Base-by-base conservation (phyloP, 2,888 invertebrate genomes). In the Cremastobaeus sp. region DNA sequence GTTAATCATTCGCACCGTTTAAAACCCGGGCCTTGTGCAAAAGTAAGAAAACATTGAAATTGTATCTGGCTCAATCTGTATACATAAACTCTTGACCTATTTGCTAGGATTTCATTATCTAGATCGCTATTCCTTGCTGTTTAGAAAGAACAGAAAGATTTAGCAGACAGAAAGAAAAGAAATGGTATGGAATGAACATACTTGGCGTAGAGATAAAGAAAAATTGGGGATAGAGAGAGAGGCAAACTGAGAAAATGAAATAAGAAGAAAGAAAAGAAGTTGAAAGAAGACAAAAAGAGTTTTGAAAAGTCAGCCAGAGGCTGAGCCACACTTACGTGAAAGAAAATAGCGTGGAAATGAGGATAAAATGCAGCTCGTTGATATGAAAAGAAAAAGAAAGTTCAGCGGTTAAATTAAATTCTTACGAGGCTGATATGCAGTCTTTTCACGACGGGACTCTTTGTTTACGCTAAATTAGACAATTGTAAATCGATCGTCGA, bases 331-430 rank as follows among this genome's bases (percentile, higher is more conserved):
- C 85, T 86, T 86, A 85, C 85, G 85, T 86, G 85, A 84, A 84
- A 85, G 82, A 86, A 85, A 86, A 86, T 84, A 85, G 83, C 85
- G 85, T 84, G 85, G 85, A 85, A 86, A 85, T 86, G 85, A 86
- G 84, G 84, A 84, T 85, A 86, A 86, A 86, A 86, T 84, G 83
- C 85, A 84, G 85, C 86, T 81, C 83, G 81, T 84, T 83, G 78
- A 81, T 85, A 84, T 85, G 83, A 84, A 85, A 85, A 85, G 81
- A 84, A 83, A 82, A 81, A 80, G 77, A 82, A 77, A 84, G 79
- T 82, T 82, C 78, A 82, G 77, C 82, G 78, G 81, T 85, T 85
- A 84, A 84, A 81, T 83, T 80, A 77, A 82, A 79, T 76, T 77
- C 78, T 74, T 79, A 75, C 37, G 76, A 64, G 70, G 76, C 73